These are phyloP conservation scores for Nesospiza acunhae DNA, from an alignment of 2,113 vertebrate species.

Conservation along the genomic window DNA sequence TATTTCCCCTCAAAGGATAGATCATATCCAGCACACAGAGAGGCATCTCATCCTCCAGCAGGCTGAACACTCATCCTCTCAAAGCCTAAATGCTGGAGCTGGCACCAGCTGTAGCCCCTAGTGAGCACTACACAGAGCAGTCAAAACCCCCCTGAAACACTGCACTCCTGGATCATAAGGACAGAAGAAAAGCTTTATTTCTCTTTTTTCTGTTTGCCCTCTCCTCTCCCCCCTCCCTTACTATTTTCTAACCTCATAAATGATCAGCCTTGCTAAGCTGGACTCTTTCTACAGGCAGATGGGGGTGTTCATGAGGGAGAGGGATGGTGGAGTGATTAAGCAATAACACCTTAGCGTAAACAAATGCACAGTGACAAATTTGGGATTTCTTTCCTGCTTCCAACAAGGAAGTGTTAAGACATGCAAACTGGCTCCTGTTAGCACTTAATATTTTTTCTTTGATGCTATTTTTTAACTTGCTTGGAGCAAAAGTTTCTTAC, in stretches of 20 bases:
- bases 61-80: background rate
- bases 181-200: background rate
- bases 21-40: background rate
- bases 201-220: background rate
- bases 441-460: background rate
- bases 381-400: background rate
- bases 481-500: background rate
- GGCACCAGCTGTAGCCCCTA: background rate
- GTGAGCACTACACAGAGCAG: background rate
- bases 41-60: background rate
- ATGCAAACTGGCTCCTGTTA: background rate
- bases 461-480: background rate
- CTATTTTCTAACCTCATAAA: background rate
- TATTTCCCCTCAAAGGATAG: background rate
- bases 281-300: background rate
- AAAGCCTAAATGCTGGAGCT: background rate
- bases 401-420: background rate
- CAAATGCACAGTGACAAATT: conserved; percentile 14
- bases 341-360: background rate
- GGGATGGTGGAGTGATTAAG: background rate
- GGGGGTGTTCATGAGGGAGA: background rate
- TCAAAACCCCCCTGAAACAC: background rate
- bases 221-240: fast-evolving
- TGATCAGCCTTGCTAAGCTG: background rate
- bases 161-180: background rate